Conservation (phyloP, 2,797 vertebrate species). For the Tapera naevia region DNA sequence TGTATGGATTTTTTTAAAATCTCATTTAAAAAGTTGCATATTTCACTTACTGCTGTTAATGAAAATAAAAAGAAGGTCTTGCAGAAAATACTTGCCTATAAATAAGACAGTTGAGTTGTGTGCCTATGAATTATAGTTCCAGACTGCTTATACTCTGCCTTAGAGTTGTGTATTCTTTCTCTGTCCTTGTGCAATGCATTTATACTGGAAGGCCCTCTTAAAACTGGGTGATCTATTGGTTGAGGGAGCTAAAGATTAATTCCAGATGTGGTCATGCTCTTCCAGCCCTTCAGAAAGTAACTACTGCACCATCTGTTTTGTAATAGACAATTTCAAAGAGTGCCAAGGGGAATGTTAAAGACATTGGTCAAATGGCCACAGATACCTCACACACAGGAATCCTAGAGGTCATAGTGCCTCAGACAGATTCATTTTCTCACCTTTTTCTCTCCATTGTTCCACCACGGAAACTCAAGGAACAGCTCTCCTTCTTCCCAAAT, state of each 20-base stretch:
- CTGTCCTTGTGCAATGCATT: conserved; percentile 43
- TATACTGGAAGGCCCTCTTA: conserved; percentile 41
- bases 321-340: conserved; percentile 61
- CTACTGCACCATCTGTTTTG: conserved; percentile 63
- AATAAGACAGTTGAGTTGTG: background rate
- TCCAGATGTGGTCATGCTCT: conserved; percentile 56
- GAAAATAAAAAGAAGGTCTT: background rate
- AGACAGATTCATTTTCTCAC: conserved; percentile 39
- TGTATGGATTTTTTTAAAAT: background rate
- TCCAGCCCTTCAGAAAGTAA: conserved; percentile 62
- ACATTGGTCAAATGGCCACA: conserved; percentile 23
- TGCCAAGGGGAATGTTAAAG: conserved; percentile 50
- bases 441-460: background rate
- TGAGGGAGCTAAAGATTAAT: conserved; percentile 55
- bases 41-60: conserved; percentile 31
- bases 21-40: background rate
- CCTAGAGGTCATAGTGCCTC: conserved; percentile 39
- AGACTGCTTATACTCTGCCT: conserved; percentile 41
- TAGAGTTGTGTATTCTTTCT: conserved; percentile 43
- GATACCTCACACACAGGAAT: conserved; percentile 51
- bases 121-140: conserved; percentile 38
- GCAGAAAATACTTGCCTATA: background rate
- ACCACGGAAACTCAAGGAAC: background rate
- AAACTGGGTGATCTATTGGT: conserved; percentile 61
- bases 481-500: background rate